Evolutionary conservation across 23 tunicate genomes (phyloP).

Genomic region (Oikopleura dioica): DNA sequence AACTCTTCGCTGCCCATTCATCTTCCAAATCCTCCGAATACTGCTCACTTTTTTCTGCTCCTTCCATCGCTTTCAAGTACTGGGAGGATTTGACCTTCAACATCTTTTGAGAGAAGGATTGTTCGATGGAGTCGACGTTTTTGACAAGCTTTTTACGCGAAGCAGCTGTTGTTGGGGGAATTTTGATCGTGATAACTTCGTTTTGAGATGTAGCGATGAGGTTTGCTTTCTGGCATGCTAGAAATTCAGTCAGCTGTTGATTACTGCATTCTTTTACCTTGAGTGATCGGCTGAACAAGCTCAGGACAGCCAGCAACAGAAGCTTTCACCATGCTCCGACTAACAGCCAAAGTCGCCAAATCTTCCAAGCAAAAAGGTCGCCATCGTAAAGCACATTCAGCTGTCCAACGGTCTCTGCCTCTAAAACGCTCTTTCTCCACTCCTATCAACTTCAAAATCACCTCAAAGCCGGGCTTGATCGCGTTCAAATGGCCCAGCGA

Average conservation of each 20-base stretch:
- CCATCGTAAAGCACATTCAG: neutral
- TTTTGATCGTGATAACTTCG: neutral
- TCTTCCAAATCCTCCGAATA: neutral
- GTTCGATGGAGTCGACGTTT: neutral
- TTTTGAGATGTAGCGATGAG: neutral
- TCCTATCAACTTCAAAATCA: too few relatives aligned
- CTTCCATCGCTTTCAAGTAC: too few relatives aligned
- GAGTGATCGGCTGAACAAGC: constrained; percentile 9
- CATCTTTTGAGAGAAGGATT: too few relatives aligned
- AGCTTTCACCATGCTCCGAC: neutral
- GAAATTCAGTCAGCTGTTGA: too few relatives aligned
- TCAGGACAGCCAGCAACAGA: constrained; percentile 11
- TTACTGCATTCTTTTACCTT: too few relatives aligned
- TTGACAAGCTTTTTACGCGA: neutral
- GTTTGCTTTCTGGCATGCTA: constrained; percentile 1
- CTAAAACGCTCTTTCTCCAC: too few relatives aligned
- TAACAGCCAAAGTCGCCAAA: constrained; percentile 8
- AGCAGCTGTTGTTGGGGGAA: constrained; percentile 1
- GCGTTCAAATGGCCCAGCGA: too few relatives aligned
- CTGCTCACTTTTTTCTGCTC: neutral
- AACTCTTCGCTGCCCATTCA: neutral
- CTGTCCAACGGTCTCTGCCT: neutral
- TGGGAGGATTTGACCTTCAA: too few relatives aligned
- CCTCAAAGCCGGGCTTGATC: too few relatives aligned
- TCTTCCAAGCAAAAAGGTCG: neutral